Evolutionary conservation across 2,888 invertebrate species (phyloP).

Genomic region (Archips xylosteana): DNA sequence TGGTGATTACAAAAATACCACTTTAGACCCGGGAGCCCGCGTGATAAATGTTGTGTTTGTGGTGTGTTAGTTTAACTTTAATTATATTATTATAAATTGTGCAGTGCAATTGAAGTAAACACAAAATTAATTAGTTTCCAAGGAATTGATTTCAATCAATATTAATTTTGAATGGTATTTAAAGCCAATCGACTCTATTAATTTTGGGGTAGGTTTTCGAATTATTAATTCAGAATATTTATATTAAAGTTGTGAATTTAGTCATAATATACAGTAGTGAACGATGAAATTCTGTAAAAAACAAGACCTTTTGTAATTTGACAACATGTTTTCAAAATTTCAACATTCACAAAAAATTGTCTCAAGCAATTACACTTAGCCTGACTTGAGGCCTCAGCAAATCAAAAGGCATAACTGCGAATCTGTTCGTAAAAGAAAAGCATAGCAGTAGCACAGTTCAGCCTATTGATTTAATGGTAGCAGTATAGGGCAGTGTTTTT

Average conservation of each 20-base stretch:
- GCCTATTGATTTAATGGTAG: too few species aligned
- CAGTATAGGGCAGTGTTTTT: too few species aligned
- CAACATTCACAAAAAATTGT: too few species aligned
- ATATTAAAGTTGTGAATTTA: background rate
- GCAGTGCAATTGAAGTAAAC: background rate
- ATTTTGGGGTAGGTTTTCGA: background rate
- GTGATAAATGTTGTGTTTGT: slow-evolving; percentile 43
- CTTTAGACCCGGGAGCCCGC: slow-evolving; percentile 51
- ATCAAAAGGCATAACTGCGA: too few species aligned
- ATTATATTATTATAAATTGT: background rate
- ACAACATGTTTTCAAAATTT: too few species aligned
- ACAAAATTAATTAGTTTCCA: background rate
- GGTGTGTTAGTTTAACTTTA: slow-evolving; percentile 31
- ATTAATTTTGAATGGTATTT: background rate
- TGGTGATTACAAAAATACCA: background rate
- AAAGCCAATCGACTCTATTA: slow-evolving; percentile 39
- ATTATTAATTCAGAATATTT: background rate
- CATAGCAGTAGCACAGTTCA: too few species aligned
- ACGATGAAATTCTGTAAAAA: too few species aligned
- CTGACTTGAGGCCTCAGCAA: too few species aligned
- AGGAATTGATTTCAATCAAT: background rate
- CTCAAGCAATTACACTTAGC: too few species aligned
- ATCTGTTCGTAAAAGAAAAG: too few species aligned
- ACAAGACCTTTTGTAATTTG: too few species aligned
- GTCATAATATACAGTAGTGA: background rate